Evolutionary conservation across 2,888 invertebrate species (phyloP).

Genomic region (Rambutsinella grinnellia): DNA sequence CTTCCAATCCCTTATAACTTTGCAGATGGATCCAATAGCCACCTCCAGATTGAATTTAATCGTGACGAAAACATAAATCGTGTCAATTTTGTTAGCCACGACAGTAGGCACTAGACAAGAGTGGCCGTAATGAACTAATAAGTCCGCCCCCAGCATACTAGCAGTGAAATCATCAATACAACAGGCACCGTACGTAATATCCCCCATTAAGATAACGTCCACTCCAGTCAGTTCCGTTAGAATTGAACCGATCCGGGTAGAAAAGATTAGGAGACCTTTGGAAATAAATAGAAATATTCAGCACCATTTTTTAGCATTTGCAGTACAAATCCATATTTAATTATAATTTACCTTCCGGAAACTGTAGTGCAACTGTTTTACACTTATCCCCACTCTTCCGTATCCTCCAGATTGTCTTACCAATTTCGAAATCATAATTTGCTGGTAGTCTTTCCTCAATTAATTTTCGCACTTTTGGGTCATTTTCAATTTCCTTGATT

Average conservation of each 20-base stretch:
- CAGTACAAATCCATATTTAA: background rate
- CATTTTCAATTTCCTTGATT: constrained; percentile 78
- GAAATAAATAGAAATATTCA: constrained; percentile 5
- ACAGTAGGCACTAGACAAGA: constrained; percentile 95
- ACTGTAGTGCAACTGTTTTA: constrained; percentile 92
- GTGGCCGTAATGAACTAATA: constrained; percentile 97
- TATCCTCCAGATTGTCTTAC: constrained; percentile 98
- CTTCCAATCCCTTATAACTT: too few species aligned
- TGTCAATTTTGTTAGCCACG: constrained; percentile 86
- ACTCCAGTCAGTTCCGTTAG: constrained; percentile 87
- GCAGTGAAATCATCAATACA: constrained; percentile 98
- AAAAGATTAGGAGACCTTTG: constrained; percentile 85
- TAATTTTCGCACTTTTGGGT: constrained; percentile 77
- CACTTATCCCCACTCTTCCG: constrained; percentile 80
- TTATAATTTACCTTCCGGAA: constrained; percentile 84
- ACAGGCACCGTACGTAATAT: constrained; percentile 99
- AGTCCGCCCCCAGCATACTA: constrained; percentile 86
- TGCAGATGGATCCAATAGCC: constrained; percentile 91
- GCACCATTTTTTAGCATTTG: background rate
- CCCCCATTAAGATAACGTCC: constrained; percentile 97
- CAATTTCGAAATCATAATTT: constrained; percentile 98
- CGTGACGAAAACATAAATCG: constrained; percentile 98
- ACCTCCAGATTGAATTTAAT: constrained; percentile 96
- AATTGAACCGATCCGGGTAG: constrained; percentile 93
- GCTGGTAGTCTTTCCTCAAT: constrained; percentile 84